Evolutionary conservation across 2,888 invertebrate genomes (phyloP).

Genomic region (Aleiodes alternator): DNA sequence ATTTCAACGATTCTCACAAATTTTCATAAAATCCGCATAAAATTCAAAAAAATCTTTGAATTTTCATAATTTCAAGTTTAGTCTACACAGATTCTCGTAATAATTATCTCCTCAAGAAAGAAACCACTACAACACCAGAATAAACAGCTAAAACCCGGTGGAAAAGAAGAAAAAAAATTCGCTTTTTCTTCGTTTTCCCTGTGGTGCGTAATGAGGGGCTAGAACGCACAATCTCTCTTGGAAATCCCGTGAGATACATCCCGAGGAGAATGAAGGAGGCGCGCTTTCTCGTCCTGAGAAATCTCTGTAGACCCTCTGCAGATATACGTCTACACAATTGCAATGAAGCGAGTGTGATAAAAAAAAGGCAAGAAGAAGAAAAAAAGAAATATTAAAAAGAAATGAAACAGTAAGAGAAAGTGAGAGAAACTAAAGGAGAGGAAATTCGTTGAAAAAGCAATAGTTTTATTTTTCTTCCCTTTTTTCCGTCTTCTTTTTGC

Average conservation of each 20-base stretch:
- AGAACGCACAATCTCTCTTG: slow-evolving; percentile 42
- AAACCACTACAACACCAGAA: background rate
- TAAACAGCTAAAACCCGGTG: background rate
- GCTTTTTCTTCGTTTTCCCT: slow-evolving; percentile 34
- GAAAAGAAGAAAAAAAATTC: slow-evolving; percentile 31
- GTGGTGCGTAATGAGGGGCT: slow-evolving; percentile 30
- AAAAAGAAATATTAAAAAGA: slow-evolving; percentile 17
- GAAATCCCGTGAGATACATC: slow-evolving; percentile 45
- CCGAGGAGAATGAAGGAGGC: slow-evolving; percentile 48
- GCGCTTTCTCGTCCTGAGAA: slow-evolving; percentile 23
- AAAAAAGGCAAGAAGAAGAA: slow-evolving; percentile 9
- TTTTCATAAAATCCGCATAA: no score
- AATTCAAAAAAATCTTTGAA: no score
- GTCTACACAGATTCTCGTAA: no score
- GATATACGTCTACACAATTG: slow-evolving; percentile 33
- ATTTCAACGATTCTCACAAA: no score
- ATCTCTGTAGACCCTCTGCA: slow-evolving; percentile 42
- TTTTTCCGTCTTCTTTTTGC: background rate
- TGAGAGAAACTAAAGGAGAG: slow-evolving; percentile 16
- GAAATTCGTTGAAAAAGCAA: slow-evolving; percentile 22
- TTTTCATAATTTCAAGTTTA: no score
- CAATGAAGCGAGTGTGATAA: slow-evolving; percentile 34
- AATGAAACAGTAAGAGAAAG: background rate
- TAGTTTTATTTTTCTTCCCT: background rate
- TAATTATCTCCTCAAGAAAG: no score